Base-by-base conservation (phyloP, 23 tunicate species). In the Styela plicata region DNA sequence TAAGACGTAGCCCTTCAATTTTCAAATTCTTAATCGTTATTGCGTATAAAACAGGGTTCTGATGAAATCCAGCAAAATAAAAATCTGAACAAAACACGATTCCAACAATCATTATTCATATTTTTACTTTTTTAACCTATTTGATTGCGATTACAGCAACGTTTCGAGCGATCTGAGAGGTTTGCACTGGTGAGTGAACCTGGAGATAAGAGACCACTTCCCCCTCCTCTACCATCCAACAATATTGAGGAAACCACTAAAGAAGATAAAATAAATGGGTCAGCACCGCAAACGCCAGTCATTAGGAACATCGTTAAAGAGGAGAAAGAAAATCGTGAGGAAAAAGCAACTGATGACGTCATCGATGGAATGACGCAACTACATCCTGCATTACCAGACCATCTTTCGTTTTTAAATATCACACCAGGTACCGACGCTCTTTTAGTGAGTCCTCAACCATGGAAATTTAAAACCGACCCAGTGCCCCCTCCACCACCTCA, bases 81-180 rank as follows among this genome's bases (percentile, higher is more conserved):
- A n/a, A n/a, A n/a, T n/a, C n/a, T n/a, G n/a, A n/a, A n/a, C n/a
- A n/a, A n/a, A n/a, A n/a, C n/a, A n/a, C n/a, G n/a, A n/a, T n/a
- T n/a, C n/a, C n/a, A n/a, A n/a, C n/a, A n/a, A n/a, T n/a, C n/a
- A n/a, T n/a, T n/a, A n/a, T n/a, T n/a, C n/a, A n/a, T n/a, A n/a
- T n/a, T n/a, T n/a, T n/a, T n/a, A n/a, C n/a, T n/a, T n/a, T n/a
- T n/a, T n/a, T n/a, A n/a, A n/a, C n/a, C n/a, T n/a, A n/a, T n/a
- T n/a, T n/a, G n/a, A n/a, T 57, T 57, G 20, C 64, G 27, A 23
- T 68, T 74, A 21, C 53, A 76, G 81, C 30, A 76, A 76, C 52
- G 81, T 19, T 76, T 76, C 31, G 81, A 76, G 31, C 37, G 64
- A 76, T 76, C 81, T 19, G 81, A 76, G 27, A 76, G 44, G 0